These are phyloP conservation scores for Eremophila alpestris DNA, from an alignment of 2,797 vertebrate species.

Conservation along the genomic window DNA sequence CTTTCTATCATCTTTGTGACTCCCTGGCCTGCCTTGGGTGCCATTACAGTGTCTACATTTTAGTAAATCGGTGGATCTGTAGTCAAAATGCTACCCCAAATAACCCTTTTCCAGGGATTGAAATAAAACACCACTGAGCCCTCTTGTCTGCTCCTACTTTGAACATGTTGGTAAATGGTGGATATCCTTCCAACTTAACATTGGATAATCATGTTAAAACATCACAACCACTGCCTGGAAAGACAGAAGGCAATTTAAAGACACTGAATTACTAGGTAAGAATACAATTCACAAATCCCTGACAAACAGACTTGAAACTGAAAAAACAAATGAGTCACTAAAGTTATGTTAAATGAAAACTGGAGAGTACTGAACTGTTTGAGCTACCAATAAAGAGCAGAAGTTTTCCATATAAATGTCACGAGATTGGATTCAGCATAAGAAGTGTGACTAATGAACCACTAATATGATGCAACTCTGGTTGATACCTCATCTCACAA, in stretches of 20 bases:
- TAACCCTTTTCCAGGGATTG: neutral
- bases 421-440: conserved; percentile 29
- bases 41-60: neutral
- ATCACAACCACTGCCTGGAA: neutral
- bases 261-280: neutral
- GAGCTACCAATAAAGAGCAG: conserved; percentile 34
- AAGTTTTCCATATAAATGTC: conserved; percentile 30
- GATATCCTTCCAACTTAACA: neutral
- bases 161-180: neutral
- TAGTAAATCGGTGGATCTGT: neutral
- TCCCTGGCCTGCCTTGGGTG: neutral
- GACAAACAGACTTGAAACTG: neutral
- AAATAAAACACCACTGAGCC: neutral
- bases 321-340: conserved; percentile 37
- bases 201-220: neutral
- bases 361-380: neutral
- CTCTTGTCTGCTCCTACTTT: neutral
- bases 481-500: conserved; percentile 41
- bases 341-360: conserved; percentile 15
- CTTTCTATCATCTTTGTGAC: neutral
- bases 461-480: conserved; percentile 27
- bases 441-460: conserved; percentile 53
- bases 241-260: neutral
- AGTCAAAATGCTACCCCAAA: neutral
- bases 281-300: neutral